Percentiles rank a stretch among this genome's conserved stretches.
phyloP scores from a whole-genome alignment of 2,113 vertebrate species.

The Trematocara variabile region DNA sequence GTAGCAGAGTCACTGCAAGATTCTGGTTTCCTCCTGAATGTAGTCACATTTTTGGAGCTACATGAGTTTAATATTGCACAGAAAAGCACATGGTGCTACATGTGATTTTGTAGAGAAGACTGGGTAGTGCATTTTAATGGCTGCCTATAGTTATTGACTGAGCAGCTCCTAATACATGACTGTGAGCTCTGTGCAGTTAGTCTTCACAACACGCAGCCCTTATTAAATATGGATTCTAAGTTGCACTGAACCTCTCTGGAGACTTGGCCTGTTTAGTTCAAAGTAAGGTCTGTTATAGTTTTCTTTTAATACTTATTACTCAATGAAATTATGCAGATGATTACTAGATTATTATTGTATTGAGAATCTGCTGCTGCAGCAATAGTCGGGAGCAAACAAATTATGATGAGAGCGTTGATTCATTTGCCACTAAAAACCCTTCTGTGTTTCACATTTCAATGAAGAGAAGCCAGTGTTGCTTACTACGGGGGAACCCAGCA shows the following conservation, averaged over 20 bases:
- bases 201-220: constrained; percentile 18
- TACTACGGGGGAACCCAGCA: constrained; percentile 17
- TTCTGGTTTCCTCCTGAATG: neutral
- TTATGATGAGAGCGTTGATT: neutral
- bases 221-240: constrained; percentile 59
- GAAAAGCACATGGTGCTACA: neutral
- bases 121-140: constrained; percentile 7
- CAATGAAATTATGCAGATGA: constrained; percentile 8
- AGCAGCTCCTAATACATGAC: neutral
- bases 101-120: neutral
- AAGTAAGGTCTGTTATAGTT: constrained; percentile 13
- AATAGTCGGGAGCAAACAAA: neutral
- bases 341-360: neutral
- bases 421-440: neutral
- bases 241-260: constrained; percentile 36
- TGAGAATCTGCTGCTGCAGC: neutral
- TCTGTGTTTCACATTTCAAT: neutral
- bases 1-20: neutral
- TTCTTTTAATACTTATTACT: neutral
- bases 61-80: neutral
- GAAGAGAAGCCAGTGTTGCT: constrained; percentile 8
- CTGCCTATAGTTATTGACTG: constrained; percentile 25
- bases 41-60: neutral
- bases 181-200: constrained; percentile 2
- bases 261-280: constrained; percentile 55